These are phyloP conservation scores for Trachops cirrhosus DNA, from an alignment of 2,797 vertebrate species.

Conservation along the genomic window DNA sequence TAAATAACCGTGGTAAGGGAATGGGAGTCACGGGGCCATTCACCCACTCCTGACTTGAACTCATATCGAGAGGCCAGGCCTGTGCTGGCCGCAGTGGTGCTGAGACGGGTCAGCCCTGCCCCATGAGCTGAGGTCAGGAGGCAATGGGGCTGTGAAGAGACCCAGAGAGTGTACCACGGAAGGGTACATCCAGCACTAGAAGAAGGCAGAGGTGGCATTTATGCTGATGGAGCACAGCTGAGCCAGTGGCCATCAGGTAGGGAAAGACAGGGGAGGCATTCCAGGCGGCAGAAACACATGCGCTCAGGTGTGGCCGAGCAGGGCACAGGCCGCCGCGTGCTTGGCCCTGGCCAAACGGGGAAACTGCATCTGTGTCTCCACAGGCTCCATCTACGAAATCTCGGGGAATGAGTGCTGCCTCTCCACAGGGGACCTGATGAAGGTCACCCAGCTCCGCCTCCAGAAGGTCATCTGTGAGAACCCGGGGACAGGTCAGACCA, in stretches of 20 bases:
- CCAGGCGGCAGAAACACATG: neutral
- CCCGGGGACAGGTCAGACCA: constrained; percentile 75
- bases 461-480: constrained; percentile 85
- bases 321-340: neutral
- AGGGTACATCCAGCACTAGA: neutral
- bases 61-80: neutral
- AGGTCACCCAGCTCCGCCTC: constrained; percentile 84
- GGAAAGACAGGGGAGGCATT: neutral
- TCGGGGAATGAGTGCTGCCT: constrained; percentile 92
- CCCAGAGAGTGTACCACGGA: neutral
- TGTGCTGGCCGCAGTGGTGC: neutral
- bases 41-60: neutral
- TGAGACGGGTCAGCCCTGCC: neutral
- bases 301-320: neutral
- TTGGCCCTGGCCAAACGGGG: neutral
- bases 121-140: neutral
- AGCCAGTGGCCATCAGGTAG: neutral
- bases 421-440: constrained; percentile 93
- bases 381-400: constrained; percentile 94
- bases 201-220: neutral
- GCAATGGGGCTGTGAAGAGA: neutral
- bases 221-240: neutral
- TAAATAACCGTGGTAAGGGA: neutral
- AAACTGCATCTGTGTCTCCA: neutral
- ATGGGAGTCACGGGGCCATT: neutral